A percentile compares a stretch with the other conserved stretches of the same genome.
These are phyloP conservation scores for Cheumatopsyche charites DNA, from an alignment of 1,140 invertebrate genomes.

Conservation along the genomic window DNA sequence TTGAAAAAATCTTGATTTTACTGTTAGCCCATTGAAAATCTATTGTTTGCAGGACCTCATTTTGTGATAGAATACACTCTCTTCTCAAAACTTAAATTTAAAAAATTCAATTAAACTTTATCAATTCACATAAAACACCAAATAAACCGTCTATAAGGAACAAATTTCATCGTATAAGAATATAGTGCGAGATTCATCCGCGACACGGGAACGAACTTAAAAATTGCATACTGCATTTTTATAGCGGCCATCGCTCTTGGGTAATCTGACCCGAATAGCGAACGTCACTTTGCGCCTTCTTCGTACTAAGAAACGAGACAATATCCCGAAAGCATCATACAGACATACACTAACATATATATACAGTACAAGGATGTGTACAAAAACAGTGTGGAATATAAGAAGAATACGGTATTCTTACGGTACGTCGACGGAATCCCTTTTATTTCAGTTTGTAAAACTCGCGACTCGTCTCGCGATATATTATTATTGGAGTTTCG, in stretches of 20 bases:
- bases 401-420: neutral
- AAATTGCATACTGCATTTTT: slow-evolving; percentile 23
- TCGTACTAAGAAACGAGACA: slow-evolving; percentile 15
- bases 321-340: too few relatives aligned
- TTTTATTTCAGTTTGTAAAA: slow-evolving; percentile 49
- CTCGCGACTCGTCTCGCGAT: slow-evolving; percentile 30
- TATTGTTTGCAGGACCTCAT: too few relatives aligned
- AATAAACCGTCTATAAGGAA: too few relatives aligned
- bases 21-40: too few relatives aligned
- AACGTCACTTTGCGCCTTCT: slow-evolving; percentile 26
- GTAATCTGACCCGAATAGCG: slow-evolving; percentile 29
- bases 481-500: slow-evolving; percentile 49
- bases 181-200: neutral
- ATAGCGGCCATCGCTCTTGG: slow-evolving; percentile 9
- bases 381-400: neutral
- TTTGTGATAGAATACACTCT: too few relatives aligned
- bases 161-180: neutral
- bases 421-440: slow-evolving; percentile 33
- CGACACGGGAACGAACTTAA: neutral
- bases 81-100: too few relatives aligned
- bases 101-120: too few relatives aligned
- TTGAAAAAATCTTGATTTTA: too few relatives aligned
- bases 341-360: neutral
- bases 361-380: neutral
- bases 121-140: too few relatives aligned